These are phyloP conservation scores for Mythimna lalbum DNA, from an alignment of 2,888 invertebrate species.

Conservation along the genomic window DNA sequence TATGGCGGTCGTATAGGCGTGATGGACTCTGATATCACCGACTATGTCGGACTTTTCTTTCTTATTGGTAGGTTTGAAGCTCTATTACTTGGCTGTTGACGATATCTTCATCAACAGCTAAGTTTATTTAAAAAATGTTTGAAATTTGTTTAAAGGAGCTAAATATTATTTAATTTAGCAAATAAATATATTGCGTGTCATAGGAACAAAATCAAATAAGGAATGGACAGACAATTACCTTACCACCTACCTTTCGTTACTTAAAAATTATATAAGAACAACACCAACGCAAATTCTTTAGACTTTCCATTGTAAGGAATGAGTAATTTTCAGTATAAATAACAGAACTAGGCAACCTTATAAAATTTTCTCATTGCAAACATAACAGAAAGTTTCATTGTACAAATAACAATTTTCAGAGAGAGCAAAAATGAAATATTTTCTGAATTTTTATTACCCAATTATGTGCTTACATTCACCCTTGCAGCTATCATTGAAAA, in stretches of 20 bases:
- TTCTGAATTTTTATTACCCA: conserved; percentile 11
- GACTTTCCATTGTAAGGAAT: conserved; percentile 16
- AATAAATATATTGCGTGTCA: too few relatives aligned
- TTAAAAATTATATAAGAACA: neutral
- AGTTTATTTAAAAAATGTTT: too few relatives aligned
- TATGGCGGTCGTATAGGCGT: too few relatives aligned
- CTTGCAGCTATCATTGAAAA: conserved; percentile 59
- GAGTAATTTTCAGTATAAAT: conserved; percentile 21
- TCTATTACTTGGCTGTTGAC: too few relatives aligned
- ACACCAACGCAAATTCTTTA: neutral
- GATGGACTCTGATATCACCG: too few relatives aligned
- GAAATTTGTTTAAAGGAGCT: too few relatives aligned
- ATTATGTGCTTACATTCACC: conserved; percentile 11
- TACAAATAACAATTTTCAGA: conserved; percentile 11
- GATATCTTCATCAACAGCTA: too few relatives aligned
- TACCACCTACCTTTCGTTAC: neutral
- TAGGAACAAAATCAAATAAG: too few relatives aligned
- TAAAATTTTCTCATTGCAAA: conserved; percentile 22
- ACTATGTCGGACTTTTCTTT: too few relatives aligned
- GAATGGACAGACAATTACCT: too few relatives aligned
- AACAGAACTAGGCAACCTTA: conserved; percentile 26
- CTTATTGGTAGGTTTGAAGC: too few relatives aligned
- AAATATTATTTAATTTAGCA: too few relatives aligned
- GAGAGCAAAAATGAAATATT: conserved; percentile 19
- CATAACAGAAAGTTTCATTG: conserved; percentile 22